Conservation (phyloP, 2,113 vertebrate genomes). For the Saimiri boliviensis region DNA sequence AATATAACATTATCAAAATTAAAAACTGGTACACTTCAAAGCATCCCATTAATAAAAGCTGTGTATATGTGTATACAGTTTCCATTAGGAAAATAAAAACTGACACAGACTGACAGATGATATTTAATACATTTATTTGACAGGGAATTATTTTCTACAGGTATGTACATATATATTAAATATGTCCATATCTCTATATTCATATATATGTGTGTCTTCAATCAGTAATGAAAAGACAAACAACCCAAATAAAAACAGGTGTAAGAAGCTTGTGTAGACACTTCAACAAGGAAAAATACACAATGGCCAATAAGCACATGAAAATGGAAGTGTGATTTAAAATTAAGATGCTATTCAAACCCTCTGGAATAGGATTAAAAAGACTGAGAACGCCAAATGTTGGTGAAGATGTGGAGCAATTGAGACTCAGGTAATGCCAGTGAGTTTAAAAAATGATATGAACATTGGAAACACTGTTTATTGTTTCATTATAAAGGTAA, state of each 20-base stretch:
- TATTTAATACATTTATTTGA: not conserved
- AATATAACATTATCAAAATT: not conserved
- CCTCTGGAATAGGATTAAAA: not conserved
- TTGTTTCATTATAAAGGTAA: not conserved
- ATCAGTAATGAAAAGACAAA: not conserved
- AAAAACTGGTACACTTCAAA: not conserved
- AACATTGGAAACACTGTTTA: not conserved
- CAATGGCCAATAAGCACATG: not conserved
- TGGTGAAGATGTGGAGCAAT: not conserved
- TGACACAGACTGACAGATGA: not conserved
- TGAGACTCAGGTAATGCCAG: not conserved
- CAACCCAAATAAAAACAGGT: not conserved
- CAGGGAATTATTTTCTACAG: not conserved
- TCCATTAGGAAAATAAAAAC: not conserved
- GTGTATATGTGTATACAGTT: too few species aligned
- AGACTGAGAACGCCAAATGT: not conserved
- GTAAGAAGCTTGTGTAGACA: not conserved
- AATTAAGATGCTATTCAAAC: not conserved
- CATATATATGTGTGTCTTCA: not conserved
- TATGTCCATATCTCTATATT: not conserved
- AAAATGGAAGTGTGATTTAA: conserved; percentile 1
- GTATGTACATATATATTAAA: not conserved
- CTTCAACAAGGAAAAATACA: not conserved
- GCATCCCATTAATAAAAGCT: not conserved
- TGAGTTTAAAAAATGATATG: not conserved